Conservation (phyloP, 2,113 vertebrate species). For the Hydrochoerus hydrochaeris region DNA sequence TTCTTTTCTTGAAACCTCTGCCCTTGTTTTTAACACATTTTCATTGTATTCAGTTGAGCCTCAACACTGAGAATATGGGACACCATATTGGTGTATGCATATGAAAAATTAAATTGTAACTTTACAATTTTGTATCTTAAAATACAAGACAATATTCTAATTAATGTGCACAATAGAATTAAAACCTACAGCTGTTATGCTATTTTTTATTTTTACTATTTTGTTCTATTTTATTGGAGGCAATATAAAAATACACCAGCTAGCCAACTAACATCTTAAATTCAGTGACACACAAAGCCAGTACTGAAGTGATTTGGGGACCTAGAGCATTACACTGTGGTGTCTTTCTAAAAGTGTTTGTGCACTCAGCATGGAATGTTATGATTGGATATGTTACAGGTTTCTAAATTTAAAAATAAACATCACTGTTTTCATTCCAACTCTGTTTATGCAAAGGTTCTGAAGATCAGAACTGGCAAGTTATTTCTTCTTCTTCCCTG, state of each 20-base stretch:
- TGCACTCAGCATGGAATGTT: slow-evolving; percentile 84
- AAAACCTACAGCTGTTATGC: not conserved
- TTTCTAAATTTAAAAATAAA: slow-evolving; percentile 81
- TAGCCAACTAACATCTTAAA: slow-evolving; percentile 74
- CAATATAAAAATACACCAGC: slow-evolving; percentile 78
- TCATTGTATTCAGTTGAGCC: not conserved
- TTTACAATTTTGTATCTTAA: slow-evolving; percentile 58
- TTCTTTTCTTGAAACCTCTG: not conserved
- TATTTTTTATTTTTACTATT: slow-evolving; percentile 56
- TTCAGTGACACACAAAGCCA: slow-evolving; percentile 81
- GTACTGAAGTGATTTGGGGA: slow-evolving; percentile 74
- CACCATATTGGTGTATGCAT: not conserved
- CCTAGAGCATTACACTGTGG: slow-evolving; percentile 78
- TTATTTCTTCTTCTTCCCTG: slow-evolving; percentile 77
- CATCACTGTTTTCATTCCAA: slow-evolving; percentile 86
- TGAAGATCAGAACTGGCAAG: slow-evolving; percentile 84
- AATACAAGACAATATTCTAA: slow-evolving; percentile 53
- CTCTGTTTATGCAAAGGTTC: slow-evolving; percentile 86
- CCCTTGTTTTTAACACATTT: not conserved
- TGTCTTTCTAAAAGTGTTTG: slow-evolving; percentile 85
- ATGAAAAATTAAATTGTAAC: slow-evolving; percentile 43
- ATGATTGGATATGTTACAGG: slow-evolving; percentile 86
- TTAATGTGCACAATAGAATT: slow-evolving; percentile 51
- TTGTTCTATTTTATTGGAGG: slow-evolving; percentile 52
- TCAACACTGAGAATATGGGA: not conserved